These are phyloP conservation scores for Rhabdornis inornatus DNA, from an alignment of 2,113 vertebrate genomes.

Conservation along the genomic window DNA sequence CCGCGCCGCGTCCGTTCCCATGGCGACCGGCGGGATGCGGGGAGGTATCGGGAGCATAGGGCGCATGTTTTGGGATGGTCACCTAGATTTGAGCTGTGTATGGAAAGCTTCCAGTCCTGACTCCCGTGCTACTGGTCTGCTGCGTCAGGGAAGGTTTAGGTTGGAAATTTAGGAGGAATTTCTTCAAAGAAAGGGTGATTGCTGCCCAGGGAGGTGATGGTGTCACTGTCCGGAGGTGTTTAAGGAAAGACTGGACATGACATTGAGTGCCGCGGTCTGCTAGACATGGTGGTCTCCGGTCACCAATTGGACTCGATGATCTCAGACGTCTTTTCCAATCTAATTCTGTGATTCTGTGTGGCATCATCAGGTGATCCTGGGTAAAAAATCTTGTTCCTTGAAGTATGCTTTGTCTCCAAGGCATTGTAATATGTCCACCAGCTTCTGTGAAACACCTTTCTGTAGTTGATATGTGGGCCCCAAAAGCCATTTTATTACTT, in stretches of 20 bases:
- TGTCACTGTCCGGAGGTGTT: background rate
- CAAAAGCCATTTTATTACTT: background rate
- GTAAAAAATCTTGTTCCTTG: background rate
- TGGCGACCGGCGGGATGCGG: background rate
- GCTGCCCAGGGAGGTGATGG: background rate
- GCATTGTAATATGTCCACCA: too few relatives aligned
- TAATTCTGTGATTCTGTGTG: background rate
- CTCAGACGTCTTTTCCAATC: background rate
- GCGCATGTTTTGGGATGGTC: accelerated
- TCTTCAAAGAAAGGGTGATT: too few relatives aligned
- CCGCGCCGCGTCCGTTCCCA: conserved; percentile 63
- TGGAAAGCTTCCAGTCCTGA: background rate
- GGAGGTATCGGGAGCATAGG: accelerated
- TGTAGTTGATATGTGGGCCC: accelerated
- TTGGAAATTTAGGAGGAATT: background rate
- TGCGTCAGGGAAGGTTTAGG: background rate
- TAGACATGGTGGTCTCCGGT: accelerated
- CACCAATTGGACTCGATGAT: background rate
- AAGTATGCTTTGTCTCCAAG: too few relatives aligned
- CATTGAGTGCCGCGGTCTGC: background rate
- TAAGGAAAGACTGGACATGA: background rate
- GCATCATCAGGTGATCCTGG: background rate
- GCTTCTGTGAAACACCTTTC: background rate
- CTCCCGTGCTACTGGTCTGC: background rate
- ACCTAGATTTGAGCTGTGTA: accelerated